These are phyloP conservation scores for Halisarca cf. caerulea DNA, from an alignment of 37 sponge, comb jelly and placozoan genomes.

Conservation along the genomic window DNA sequence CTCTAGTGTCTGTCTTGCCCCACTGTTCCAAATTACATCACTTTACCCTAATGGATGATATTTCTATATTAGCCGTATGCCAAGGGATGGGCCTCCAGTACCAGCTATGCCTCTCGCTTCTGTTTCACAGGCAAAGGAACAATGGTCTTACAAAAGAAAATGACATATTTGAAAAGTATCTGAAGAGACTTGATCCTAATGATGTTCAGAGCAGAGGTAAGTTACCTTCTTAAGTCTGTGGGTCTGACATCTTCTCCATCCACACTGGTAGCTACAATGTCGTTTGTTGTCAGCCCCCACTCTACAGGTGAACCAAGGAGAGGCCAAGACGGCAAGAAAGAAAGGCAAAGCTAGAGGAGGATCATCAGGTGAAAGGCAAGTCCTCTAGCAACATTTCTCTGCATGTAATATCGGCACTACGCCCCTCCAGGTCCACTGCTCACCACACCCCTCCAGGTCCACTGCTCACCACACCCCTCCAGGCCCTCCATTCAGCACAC, in stretches of 20 bases:
- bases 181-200: constrained; percentile 88
- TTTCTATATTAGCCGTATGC: not conserved
- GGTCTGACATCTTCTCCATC: too few species aligned
- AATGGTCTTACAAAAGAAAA: constrained; percentile 69
- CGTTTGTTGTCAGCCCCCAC: not conserved
- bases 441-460: too few species aligned
- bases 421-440: too few species aligned
- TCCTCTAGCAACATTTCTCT: too few species aligned
- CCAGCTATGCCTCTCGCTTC: not conserved
- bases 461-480: not conserved
- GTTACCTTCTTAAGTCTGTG: not conserved
- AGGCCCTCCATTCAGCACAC: not conserved
- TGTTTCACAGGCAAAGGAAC: constrained; percentile 48
- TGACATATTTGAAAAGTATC: constrained; percentile 81
- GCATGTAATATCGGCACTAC: too few species aligned
- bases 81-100: too few species aligned
- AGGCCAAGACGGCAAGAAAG: constrained; percentile 34
- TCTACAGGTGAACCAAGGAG: constrained; percentile 34
- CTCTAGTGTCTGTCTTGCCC: too few species aligned
- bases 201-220: constrained; percentile 61
- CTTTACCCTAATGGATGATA: constrained; percentile 8
- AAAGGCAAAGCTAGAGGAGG: constrained; percentile 34
- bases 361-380: constrained; percentile 31
- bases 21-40: not conserved
- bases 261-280: not conserved